Evolutionary conservation across 2,888 invertebrate species (phyloP).

Genomic region (Bruchidius siliquastri): DNA sequence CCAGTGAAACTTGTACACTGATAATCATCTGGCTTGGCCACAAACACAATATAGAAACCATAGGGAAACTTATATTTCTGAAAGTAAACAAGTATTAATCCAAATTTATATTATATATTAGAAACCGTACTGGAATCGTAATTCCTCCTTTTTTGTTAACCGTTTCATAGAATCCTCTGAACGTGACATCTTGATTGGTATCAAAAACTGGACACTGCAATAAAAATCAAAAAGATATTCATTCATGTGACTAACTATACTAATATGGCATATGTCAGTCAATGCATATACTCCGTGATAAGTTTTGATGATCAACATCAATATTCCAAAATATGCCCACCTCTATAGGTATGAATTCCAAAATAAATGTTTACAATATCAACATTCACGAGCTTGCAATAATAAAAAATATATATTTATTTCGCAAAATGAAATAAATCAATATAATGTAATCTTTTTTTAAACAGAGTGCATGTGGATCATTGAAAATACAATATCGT

Average conservation of each 20-base stretch:
- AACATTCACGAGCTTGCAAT: too few species aligned
- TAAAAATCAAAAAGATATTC: constrained; percentile 1
- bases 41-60: constrained; percentile 77
- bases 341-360: too few species aligned
- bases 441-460: too few species aligned
- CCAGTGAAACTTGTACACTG: constrained; percentile 47
- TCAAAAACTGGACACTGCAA: constrained; percentile 83
- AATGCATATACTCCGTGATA: too few species aligned
- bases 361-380: too few species aligned
- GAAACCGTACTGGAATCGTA: constrained; percentile 63
- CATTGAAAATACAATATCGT: too few species aligned
- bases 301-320: too few species aligned
- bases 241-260: background rate
- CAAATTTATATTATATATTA: background rate
- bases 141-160: constrained; percentile 74
- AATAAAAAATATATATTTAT: too few species aligned
- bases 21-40: constrained; percentile 64
- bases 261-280: too few species aligned
- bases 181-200: constrained; percentile 71
- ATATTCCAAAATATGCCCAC: too few species aligned
- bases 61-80: constrained; percentile 66
- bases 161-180: constrained; percentile 73
- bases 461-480: too few species aligned
- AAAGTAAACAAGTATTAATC: constrained; percentile 29
- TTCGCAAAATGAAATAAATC: too few species aligned